Conservation (phyloP, 2,888 invertebrate genomes). For the Eupithecia subfuscata region DNA sequence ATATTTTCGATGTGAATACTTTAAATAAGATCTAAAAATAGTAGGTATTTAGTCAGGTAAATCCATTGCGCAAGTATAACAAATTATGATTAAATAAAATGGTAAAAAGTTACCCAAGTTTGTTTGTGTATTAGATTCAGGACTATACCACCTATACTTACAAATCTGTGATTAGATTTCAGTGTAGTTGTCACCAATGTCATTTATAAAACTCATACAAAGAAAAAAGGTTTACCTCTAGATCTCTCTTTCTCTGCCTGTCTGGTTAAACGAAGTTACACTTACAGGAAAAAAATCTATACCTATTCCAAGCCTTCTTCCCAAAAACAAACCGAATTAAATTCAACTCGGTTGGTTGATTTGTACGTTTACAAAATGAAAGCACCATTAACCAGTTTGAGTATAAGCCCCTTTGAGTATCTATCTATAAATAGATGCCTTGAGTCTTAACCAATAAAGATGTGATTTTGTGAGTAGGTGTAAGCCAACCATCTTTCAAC, state of each 20-base stretch:
- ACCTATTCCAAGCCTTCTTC: not conserved
- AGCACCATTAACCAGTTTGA: not conserved
- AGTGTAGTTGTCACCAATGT: not conserved
- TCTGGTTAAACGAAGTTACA: not conserved
- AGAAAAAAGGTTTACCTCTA: not conserved
- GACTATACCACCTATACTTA: no score
- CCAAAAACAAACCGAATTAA: not conserved
- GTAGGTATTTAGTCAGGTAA: not conserved
- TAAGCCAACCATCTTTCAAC: not conserved
- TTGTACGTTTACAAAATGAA: not conserved
- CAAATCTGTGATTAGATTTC: not conserved
- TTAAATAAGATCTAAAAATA: not conserved
- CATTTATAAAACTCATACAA: not conserved
- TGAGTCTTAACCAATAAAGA: not conserved
- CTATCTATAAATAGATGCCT: not conserved
- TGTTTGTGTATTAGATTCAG: no score
- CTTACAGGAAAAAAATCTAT: not conserved
- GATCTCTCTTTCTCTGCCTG: no score
- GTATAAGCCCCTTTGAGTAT: not conserved
- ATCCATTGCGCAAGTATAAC: not conserved
- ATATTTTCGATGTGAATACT: not conserved
- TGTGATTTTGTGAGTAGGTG: not conserved
- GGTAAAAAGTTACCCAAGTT: not conserved
- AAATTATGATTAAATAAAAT: not conserved
- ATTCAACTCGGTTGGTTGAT: constrained; percentile 2